Conservation (phyloP, 2,888 invertebrate species). For the Chrysolina oricalcia region DNA sequence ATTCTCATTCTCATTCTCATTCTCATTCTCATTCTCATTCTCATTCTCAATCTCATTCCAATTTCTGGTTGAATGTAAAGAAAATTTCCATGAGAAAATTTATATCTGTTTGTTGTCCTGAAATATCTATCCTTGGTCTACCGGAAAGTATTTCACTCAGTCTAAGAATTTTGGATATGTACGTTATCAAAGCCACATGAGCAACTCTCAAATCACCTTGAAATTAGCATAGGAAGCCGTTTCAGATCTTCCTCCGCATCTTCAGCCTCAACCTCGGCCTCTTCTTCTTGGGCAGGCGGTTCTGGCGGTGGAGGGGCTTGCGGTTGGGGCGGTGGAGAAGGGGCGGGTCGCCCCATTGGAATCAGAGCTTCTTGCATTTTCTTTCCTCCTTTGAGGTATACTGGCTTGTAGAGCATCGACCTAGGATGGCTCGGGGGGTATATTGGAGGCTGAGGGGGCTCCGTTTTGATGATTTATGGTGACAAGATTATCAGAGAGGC, state of each 20-base stretch:
- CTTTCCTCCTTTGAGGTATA: constrained; percentile 60
- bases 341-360: constrained; percentile 59
- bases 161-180: no score
- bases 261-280: constrained; percentile 33
- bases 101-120: no score
- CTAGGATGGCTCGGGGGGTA: constrained; percentile 48
- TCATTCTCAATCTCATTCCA: no score
- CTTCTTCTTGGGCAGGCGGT: constrained; percentile 44
- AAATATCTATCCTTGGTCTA: no score
- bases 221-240: constrained; percentile 64
- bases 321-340: constrained; percentile 55
- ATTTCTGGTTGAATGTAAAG: no score
- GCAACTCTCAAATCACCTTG: constrained; percentile 60
- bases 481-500: constrained; percentile 28
- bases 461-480: constrained; percentile 40
- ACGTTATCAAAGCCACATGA: neutral
- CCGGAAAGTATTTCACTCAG: no score
- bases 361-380: constrained; percentile 62
- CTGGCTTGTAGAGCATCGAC: constrained; percentile 64
- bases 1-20: no score
- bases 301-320: constrained; percentile 47
- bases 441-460: constrained; percentile 39
- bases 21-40: no score
- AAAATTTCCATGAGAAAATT: no score
- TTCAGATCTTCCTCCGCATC: constrained; percentile 49